phyloP scores from a whole-genome alignment of 2,888 invertebrate species.

The Apocheima hispidaria region DNA sequence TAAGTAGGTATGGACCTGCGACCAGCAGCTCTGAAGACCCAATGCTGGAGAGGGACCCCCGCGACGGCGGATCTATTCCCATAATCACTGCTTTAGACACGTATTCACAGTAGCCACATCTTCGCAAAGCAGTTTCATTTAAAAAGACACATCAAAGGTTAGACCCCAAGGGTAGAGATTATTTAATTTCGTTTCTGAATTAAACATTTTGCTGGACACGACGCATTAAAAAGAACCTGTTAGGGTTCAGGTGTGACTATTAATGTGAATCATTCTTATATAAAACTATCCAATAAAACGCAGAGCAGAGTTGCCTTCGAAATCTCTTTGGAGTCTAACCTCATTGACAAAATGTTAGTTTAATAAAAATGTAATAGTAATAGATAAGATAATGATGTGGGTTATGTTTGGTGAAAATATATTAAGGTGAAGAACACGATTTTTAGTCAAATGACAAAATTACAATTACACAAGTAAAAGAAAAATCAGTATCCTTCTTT shows the following conservation, averaged over 20 bases:
- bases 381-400: background rate
- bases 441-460: too few relatives aligned
- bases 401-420: background rate
- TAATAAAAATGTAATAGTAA: background rate
- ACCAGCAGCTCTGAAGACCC: constrained; percentile 86
- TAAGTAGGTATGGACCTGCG: constrained; percentile 83
- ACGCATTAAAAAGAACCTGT: background rate
- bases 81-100: constrained; percentile 55
- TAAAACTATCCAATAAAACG: background rate
- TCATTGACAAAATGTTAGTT: background rate
- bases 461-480: too few relatives aligned
- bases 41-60: constrained; percentile 87
- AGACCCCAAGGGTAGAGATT: too few relatives aligned
- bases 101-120: constrained; percentile 1
- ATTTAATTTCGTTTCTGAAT: too few relatives aligned
- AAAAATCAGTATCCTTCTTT: too few relatives aligned
- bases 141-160: background rate
- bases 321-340: background rate
- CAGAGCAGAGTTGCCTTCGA: background rate
- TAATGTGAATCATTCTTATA: too few relatives aligned
- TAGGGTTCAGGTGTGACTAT: too few relatives aligned
- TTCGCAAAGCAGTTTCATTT: constrained; percentile 19
- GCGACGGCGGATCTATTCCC: constrained; percentile 81
- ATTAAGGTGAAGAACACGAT: too few relatives aligned
- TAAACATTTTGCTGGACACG: too few relatives aligned